Percentiles rank a stretch among this genome's conserved stretches.
Evolutionary conservation across 2,113 vertebrate species (phyloP).

Genomic region (Pogona vitticeps): DNA sequence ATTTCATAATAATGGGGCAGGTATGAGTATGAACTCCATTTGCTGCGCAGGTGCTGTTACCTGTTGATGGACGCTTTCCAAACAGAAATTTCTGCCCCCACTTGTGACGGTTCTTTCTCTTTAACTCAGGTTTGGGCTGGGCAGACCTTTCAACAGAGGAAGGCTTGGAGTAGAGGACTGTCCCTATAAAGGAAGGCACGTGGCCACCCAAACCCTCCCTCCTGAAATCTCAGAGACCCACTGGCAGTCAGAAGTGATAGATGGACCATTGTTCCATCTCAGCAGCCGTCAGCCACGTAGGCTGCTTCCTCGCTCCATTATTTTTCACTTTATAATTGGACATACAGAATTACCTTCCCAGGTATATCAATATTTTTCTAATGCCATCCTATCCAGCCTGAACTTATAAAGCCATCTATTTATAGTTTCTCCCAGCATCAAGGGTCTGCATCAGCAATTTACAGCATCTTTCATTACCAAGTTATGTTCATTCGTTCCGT

Average conservation of each 20-base stretch:
- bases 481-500: not conserved
- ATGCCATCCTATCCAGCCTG: not conserved
- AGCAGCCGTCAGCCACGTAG: not conserved
- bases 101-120: too few species aligned
- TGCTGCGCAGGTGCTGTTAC: not conserved
- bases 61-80: not conserved
- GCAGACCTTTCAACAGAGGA: not conserved
- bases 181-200: too few species aligned
- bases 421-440: not conserved
- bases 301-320: not conserved
- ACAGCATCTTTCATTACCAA: constrained; percentile 22
- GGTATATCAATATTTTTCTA: not conserved
- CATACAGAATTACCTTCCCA: not conserved
- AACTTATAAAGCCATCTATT: not conserved
- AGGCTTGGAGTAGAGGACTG: too few species aligned
- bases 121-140: not conserved
- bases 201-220: too few species aligned
- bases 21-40: too few species aligned
- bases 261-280: not conserved
- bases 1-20: too few species aligned
- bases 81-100: too few species aligned
- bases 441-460: constrained; percentile 19
- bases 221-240: not conserved
- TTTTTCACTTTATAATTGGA: not conserved
- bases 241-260: not conserved